Evolutionary conservation across 2,888 invertebrate genomes (phyloP).

Genomic region (Cephus spinipes): DNA sequence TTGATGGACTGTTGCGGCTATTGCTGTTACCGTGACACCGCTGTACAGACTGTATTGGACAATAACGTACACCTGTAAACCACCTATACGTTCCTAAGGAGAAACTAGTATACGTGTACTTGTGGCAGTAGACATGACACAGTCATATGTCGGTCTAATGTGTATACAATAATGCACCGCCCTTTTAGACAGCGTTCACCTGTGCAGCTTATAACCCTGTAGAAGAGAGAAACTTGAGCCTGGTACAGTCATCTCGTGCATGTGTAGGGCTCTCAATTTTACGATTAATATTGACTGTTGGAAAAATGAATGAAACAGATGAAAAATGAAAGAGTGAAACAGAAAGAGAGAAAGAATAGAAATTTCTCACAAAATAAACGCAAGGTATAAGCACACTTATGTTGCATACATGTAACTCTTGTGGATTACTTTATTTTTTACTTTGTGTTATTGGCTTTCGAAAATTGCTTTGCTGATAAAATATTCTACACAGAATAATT

Average conservation of each 20-base stretch:
- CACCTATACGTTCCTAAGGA: background rate
- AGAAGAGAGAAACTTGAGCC: background rate
- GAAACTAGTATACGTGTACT: background rate
- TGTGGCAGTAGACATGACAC: background rate
- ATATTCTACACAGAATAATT: background rate
- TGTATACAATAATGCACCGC: conserved; percentile 35
- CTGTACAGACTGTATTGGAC: background rate
- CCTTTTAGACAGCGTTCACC: conserved; percentile 30
- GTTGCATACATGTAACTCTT: background rate
- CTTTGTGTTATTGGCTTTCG: background rate
- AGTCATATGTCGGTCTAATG: conserved; percentile 31
- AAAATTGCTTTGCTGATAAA: background rate
- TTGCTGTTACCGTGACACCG: background rate
- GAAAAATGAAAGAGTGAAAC: background rate
- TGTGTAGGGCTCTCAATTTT: background rate
- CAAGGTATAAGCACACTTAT: too few relatives aligned
- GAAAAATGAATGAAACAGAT: background rate
- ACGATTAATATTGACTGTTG: background rate
- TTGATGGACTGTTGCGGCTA: background rate
- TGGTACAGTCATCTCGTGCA: background rate
- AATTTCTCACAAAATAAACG: background rate
- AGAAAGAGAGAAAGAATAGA: background rate
- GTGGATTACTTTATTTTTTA: background rate
- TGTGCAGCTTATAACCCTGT: conserved; percentile 6
- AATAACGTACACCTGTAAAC: background rate